Base-by-base conservation (phyloP, 2,113 vertebrate genomes). In the Solea solea region DNA sequence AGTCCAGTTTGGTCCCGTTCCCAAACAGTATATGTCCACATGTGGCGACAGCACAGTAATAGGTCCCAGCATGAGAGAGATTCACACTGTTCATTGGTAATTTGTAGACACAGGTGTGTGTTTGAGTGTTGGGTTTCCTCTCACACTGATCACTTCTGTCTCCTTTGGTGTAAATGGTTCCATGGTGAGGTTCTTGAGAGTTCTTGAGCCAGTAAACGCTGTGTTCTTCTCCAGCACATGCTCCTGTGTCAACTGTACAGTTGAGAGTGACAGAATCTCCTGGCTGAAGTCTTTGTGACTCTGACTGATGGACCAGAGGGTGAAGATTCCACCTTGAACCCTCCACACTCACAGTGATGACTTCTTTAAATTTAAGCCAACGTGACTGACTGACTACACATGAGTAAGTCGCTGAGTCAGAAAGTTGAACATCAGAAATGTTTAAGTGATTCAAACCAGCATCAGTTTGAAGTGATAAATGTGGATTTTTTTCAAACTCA, bases 151-250 rank as follows among this genome's bases (percentile, higher is more conserved):
- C 69, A 6, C 21, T 63, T 3, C 62, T 77, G 46, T 39, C 74
- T 69, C 73, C 76, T 28, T 76, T 39, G 28, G 54, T 74, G 74
- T 89, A 78, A 71, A 90, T 69, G 25, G 88, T 25, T 78, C 64
- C 76, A 69, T 69, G 80, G 15, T 15, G 28, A 49, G 72, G 67
- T 16, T 59, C 62, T 25, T 52, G 28, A 14, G 68, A 71, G 2
- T 51, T 15, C 63, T 14, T 86, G 64, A 91, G 82, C 89, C 90
- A 91, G 79, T 91, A 90, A 66, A 91, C 77, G 13, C 64, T 78
- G 46, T 55, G 77, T 71, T 57, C 64, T 82, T 21, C 34, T 4
- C 5, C 86, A 25, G 65, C 70, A 85, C 87, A 87, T 52, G 7
- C 81, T 64, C 77, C 55, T 61, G 65, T 76, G 4, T 72, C 49